Evolutionary conservation across 2,113 vertebrate species (phyloP), one percentile per base, ranked within the genome.

Genomic region (Phasianus colchicus): DNA sequence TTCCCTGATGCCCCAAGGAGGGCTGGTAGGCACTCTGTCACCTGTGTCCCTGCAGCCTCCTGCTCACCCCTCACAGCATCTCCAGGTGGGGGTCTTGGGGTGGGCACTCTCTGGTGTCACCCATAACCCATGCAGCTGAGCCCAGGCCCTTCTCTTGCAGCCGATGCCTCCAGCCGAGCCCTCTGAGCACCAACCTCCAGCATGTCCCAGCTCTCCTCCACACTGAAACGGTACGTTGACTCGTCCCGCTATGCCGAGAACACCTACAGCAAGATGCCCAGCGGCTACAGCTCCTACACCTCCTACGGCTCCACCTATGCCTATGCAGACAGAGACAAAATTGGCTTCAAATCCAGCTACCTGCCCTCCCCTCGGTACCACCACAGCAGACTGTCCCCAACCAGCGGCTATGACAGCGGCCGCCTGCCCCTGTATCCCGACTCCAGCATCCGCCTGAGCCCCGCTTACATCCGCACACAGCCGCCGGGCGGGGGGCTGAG

Each of bases 131-230:
- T 0, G 43, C 10, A 58, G 12, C 42, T 92, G 54, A 92, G 5
- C 76, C 25, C 32, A 69, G 43, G 15, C n/a, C 92, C 70, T 96
- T 96, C 91, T 79, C 86, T 96, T 98, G 89, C 98, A 99, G 99
- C 98, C 97, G 24, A 99, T 99, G 99, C 98, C 97, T 98, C 98
- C 98, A 96, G 98, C 97, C 96, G 97, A 88, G 74, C 93, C 88
- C 24, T 69, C 95, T 73, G 95, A 97, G 63, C 96, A 72, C 96
- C 95, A 86, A 93, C 98, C 98, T 98, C 95, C 98, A 98, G 97
- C 97, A 99, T 99, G 99, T 99, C 99, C 96, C 99, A 99, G 88
- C 98, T 99, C 85, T 99, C 99, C 96, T 99, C 99, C 96, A 99
- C 98, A 45, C 98, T 99, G 97, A 99, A 99, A 98, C 98, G 99